These are phyloP conservation scores for Chlorops oryzae DNA, from an alignment of 1,140 invertebrate genomes.

Conservation along the genomic window DNA sequence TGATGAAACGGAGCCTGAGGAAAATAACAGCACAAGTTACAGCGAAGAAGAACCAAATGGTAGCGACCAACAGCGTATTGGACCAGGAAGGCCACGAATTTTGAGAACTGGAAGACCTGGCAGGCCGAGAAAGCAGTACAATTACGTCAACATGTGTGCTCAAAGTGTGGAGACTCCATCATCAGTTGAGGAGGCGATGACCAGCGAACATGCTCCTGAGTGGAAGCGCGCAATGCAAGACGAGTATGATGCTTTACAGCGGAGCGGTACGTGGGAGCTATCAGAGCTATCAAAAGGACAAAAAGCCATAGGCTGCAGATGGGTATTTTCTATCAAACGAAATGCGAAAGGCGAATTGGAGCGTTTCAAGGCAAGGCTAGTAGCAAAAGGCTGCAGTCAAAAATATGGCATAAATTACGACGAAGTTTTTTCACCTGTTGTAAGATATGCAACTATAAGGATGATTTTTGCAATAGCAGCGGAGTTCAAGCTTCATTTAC, in stretches of 20 bases:
- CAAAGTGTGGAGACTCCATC: not conserved
- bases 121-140: not conserved
- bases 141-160: not conserved
- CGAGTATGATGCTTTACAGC: constrained; percentile 9
- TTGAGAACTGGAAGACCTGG: not conserved
- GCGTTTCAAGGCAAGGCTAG: constrained; percentile 42
- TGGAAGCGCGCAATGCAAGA: constrained; percentile 12
- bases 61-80: too few species aligned
- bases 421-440: constrained; percentile 42
- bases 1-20: not conserved
- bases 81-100: not conserved
- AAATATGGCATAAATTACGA: constrained; percentile 34
- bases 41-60: too few species aligned
- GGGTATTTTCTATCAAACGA: constrained; percentile 24
- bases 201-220: not conserved
- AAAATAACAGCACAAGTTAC: too few species aligned
- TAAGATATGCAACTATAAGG: constrained; percentile 28
- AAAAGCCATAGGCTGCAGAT: constrained; percentile 15
- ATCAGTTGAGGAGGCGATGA: not conserved
- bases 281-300: constrained; percentile 9
- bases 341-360: constrained; percentile 15
- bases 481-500: constrained; percentile 5
- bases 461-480: constrained; percentile 24
- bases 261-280: constrained; percentile 14
- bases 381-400: constrained; percentile 37